phyloP scores from a whole-genome alignment of 2,797 vertebrate genomes.

The Choloepus didactylus region DNA sequence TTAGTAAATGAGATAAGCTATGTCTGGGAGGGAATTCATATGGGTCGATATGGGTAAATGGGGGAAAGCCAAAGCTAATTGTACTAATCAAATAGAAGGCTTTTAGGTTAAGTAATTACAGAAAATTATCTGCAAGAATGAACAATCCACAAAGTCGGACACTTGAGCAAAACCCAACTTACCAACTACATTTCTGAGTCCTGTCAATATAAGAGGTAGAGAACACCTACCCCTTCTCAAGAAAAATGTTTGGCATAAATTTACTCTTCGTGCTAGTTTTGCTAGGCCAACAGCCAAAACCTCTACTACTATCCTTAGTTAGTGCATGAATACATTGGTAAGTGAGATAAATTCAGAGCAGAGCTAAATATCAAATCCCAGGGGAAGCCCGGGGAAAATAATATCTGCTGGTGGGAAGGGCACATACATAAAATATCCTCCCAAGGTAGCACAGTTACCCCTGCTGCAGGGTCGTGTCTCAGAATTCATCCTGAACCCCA shows the following conservation, averaged over 20 bases:
- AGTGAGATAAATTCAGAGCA: constrained; percentile 56
- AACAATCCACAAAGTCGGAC: constrained; percentile 80
- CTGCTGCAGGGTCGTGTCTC: not conserved
- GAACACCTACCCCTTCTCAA: constrained; percentile 72
- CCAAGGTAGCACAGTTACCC: not conserved
- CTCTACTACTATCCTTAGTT: constrained; percentile 75
- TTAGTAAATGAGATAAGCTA: constrained; percentile 24
- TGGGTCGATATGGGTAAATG: constrained; percentile 66
- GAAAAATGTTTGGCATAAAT: constrained; percentile 77
- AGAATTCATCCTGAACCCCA: not conserved
- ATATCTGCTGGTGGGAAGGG: not conserved
- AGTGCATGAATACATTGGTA: constrained; percentile 40
- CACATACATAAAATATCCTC: not conserved
- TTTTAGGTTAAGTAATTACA: constrained; percentile 80
- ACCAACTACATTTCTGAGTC: constrained; percentile 73
- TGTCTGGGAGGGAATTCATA: not conserved
- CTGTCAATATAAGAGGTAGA: constrained; percentile 75
- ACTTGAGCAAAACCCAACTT: constrained; percentile 78
- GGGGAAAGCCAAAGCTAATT: constrained; percentile 73
- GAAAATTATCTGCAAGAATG: constrained; percentile 81
- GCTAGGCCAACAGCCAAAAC: constrained; percentile 78
- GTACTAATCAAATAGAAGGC: constrained; percentile 74
- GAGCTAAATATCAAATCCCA: constrained; percentile 58
- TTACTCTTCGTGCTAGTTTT: constrained; percentile 72
- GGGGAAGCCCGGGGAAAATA: not conserved